phyloP scores from a whole-genome alignment of 2,113 vertebrate species.

The Lanius ludovicianus region DNA sequence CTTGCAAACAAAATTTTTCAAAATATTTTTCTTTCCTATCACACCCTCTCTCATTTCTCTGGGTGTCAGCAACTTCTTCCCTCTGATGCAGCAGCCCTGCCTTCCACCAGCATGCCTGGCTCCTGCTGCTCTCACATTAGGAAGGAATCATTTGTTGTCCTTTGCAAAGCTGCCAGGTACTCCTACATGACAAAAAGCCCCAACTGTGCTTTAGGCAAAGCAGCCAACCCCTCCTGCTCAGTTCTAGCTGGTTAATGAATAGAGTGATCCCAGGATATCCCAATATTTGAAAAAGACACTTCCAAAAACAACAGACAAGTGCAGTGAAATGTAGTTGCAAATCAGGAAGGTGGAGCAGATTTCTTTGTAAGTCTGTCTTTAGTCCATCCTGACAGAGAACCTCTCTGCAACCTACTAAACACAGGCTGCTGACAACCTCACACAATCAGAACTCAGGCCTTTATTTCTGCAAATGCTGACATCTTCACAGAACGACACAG shows the following conservation, averaged over 20 bases:
- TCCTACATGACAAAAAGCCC: not conserved
- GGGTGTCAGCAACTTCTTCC: conserved; percentile 46
- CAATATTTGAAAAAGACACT: not conserved
- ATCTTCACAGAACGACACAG: not conserved
- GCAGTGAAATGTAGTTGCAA: not conserved
- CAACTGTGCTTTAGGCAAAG: not conserved
- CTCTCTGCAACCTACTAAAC: not conserved
- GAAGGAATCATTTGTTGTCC: not conserved
- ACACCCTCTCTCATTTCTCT: conserved; percentile 31
- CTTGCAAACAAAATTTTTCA: conserved; percentile 44
- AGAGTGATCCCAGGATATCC: not conserved
- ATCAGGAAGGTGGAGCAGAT: not conserved
- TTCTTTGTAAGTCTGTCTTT: not conserved
- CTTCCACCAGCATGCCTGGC: not conserved
- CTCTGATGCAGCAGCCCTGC: not conserved
- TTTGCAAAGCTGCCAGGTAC: conserved; percentile 28
- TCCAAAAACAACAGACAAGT: conserved; percentile 8
- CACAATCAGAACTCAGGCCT: not conserved
- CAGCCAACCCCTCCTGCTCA: not conserved
- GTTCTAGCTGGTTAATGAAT: not conserved
- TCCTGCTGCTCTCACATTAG: not conserved
- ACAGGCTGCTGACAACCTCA: not conserved
- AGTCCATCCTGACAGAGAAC: not conserved
- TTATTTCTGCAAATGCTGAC: not conserved
- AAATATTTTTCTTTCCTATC: conserved; percentile 66